Base-by-base conservation (phyloP, 2,113 vertebrate species). In the Megalops atlanticus region DNA sequence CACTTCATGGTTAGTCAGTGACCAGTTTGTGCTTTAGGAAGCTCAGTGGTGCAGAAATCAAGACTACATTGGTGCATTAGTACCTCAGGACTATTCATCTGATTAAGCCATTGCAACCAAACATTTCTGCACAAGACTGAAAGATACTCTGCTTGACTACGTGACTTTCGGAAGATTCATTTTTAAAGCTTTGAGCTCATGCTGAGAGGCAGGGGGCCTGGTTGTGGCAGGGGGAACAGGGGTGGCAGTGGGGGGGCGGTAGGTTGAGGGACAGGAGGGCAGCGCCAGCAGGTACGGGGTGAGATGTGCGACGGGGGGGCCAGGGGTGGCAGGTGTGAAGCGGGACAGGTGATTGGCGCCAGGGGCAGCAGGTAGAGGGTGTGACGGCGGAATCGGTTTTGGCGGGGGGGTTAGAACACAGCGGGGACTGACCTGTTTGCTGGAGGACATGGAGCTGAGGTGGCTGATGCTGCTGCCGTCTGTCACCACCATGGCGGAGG, bases 401-500 rank as follows among this genome's bases (percentile, higher is more conserved):
- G 2, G 47, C 47, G 47, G 47, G 47, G 47, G 18, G 47, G 36
- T 12, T 33, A 21, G 18, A 11, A 18, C 54, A 31, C 11, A 35
- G 33, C 4, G 12, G 31, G 33, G 40, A 89, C 81, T 95, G 88
- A 99, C 98, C 96, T 98, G 96, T 92, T 99, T 99, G 90, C 93
- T 95, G 84, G 97, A 98, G 85, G 97, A 95, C 97, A 99, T 98
- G 81, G 96, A 98, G 94, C 95, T 96, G 89, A 99, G 95, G 0
- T 97, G 96, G 86, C 95, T 96, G 93, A 99, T 93, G 93, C 96
- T 97, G 94, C 96, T 97, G 89, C 94, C 93, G 68, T 99, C 98
- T 43, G 98, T 97, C 89, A 99, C 97, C 88, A 99, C 97, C 98
- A 99, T 99, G 6, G 97, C 94, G 2, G 97, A 96, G 27, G 98